Conservation (phyloP, 2,888 invertebrate species). For the Microdon myrmicae region DNA sequence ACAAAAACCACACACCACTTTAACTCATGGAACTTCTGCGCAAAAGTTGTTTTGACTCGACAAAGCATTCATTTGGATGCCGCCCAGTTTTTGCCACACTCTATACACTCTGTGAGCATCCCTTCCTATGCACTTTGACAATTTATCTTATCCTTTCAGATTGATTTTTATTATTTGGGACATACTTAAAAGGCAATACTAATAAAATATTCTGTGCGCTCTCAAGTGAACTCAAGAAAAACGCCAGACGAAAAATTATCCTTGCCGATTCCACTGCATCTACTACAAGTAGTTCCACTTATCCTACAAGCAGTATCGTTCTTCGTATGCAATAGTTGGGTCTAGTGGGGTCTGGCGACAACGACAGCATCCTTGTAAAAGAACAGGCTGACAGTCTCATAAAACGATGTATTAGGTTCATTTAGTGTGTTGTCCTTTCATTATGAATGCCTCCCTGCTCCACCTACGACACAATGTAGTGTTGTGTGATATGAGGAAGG, state of each 20-base stretch:
- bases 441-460: slow-evolving; percentile 16
- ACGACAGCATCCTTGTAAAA: background rate
- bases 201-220: slow-evolving; percentile 54
- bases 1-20: slow-evolving; percentile 13
- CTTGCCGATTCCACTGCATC: background rate
- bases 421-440: slow-evolving; percentile 41
- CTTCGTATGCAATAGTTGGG: slow-evolving; percentile 11
- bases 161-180: slow-evolving; percentile 56
- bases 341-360: slow-evolving; percentile 33
- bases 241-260: slow-evolving; percentile 47
- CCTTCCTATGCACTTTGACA: slow-evolving; percentile 6
- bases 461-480: slow-evolving; percentile 4
- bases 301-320: too few species aligned
- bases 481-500: background rate
- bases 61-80: slow-evolving; percentile 36
- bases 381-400: background rate
- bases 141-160: slow-evolving; percentile 51
- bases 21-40: slow-evolving; percentile 12
- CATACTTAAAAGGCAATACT: slow-evolving; percentile 56
- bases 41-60: slow-evolving; percentile 15
- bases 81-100: slow-evolving; percentile 34
- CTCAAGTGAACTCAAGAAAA: slow-evolving; percentile 48
- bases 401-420: slow-evolving; percentile 47
- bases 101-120: slow-evolving; percentile 33
- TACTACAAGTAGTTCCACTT: background rate